Percentiles rank a stretch among this genome's conserved stretches.
Conservation (phyloP, 30 jellyfish, hydroid and myxozoan genomes). For the Aurelia sp. region DNA sequence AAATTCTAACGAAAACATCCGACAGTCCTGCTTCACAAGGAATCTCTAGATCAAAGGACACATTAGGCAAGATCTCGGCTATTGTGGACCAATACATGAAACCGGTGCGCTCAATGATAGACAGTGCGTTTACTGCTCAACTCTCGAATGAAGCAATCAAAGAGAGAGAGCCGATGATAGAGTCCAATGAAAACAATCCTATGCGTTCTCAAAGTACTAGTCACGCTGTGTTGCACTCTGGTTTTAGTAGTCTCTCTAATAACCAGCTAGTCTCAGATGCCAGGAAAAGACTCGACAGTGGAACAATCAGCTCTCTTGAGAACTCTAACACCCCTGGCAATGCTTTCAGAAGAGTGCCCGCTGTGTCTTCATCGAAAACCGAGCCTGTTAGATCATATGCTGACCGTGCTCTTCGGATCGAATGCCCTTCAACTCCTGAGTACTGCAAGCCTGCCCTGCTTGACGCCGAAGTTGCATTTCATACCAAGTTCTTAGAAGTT, state of each 20-base stretch:
- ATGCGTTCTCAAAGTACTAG: too few relatives aligned
- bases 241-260: not conserved
- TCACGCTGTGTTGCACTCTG: too few relatives aligned
- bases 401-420: not conserved
- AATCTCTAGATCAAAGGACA: too few relatives aligned
- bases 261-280: not conserved
- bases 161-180: not conserved
- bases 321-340: not conserved
- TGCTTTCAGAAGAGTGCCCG: constrained; percentile 39
- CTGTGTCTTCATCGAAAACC: too few relatives aligned
- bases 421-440: not conserved
- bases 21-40: too few relatives aligned
- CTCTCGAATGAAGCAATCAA: not conserved
- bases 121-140: constrained; percentile 10
- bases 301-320: too few relatives aligned
- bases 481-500: constrained; percentile 48
- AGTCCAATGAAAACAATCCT: too few relatives aligned
- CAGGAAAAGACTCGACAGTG: too few relatives aligned
- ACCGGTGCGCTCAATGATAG: constrained; percentile 36
- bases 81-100: constrained; percentile 5
- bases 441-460: constrained; percentile 4
- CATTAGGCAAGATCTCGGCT: constrained; percentile 22
- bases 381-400: too few relatives aligned
- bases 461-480: constrained; percentile 49
- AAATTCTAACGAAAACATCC: too few relatives aligned